Percentiles rank a stretch among this genome's conserved stretches.
phyloP scores from a whole-genome alignment of 2,797 vertebrate genomes.

The Rhinophrynus dorsalis region DNA sequence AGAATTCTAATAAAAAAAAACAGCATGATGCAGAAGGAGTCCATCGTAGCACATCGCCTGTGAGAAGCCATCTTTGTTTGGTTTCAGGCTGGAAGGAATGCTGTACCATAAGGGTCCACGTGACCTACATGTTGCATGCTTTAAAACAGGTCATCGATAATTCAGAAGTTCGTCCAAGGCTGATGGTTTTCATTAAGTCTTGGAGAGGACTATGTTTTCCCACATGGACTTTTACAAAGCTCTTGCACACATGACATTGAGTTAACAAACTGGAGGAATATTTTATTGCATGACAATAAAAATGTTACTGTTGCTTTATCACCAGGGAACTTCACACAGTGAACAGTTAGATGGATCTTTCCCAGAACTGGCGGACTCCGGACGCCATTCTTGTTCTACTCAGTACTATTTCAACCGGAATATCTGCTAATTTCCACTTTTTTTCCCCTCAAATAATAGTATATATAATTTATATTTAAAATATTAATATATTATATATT shows the following conservation, averaged over 20 bases:
- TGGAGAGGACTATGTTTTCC: no score
- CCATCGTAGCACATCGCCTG: not conserved
- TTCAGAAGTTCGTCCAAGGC: not conserved
- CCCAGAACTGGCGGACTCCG: not conserved
- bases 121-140: not conserved
- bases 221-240: no score
- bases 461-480: slow-evolving; percentile 45
- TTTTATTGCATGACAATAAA: slow-evolving; percentile 20
- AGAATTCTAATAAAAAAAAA: not conserved
- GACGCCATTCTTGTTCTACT: not conserved
- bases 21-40: not conserved
- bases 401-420: not conserved
- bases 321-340: not conserved
- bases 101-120: not conserved
- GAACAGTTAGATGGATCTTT: not conserved
- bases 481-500: slow-evolving; percentile 45
- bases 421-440: not conserved
- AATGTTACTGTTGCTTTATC: not conserved
- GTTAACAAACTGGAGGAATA: no score
- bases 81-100: not conserved
- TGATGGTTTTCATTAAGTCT: no score
- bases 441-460: slow-evolving; percentile 35
- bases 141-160: not conserved
- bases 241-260: no score
- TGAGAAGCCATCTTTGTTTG: not conserved